Conservation (phyloP, 2,888 invertebrate species). For the Phrixothrix hirtus region DNA sequence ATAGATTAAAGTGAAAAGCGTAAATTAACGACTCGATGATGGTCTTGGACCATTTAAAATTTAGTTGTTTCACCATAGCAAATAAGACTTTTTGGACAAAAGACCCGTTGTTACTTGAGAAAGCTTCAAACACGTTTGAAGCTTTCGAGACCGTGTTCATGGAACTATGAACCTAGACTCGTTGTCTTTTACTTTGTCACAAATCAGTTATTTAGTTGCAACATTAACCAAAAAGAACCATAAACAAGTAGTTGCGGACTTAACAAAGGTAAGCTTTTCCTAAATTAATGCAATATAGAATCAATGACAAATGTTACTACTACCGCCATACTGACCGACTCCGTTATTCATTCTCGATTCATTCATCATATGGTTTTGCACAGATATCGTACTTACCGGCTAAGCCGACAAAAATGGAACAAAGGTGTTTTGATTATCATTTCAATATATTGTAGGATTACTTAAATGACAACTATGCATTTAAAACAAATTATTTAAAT, state of each 20-base stretch:
- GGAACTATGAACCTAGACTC: slow-evolving; percentile 99
- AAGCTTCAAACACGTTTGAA: slow-evolving; percentile 94
- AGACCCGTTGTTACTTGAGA: slow-evolving; percentile 77
- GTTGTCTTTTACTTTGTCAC: slow-evolving; percentile 97
- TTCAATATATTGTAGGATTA: slow-evolving; percentile 31
- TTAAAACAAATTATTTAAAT: slow-evolving; percentile 17
- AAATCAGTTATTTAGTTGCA: slow-evolving; percentile 96
- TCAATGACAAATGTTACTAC: slow-evolving; percentile 12
- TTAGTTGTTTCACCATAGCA: slow-evolving; percentile 54
- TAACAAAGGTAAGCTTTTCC: slow-evolving; percentile 77
- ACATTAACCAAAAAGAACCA: slow-evolving; percentile 95
- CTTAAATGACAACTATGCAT: slow-evolving; percentile 8
- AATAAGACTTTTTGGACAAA: slow-evolving; percentile 57
- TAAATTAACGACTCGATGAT: slow-evolving; percentile 54
- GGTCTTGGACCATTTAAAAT: slow-evolving; percentile 57
- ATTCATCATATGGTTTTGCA: slow-evolving; percentile 20
- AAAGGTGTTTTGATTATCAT: slow-evolving; percentile 50
- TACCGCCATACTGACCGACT: slow-evolving; percentile 28
- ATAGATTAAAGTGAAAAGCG: slow-evolving; percentile 24
- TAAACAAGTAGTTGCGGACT: slow-evolving; percentile 85
- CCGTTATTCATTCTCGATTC: slow-evolving; percentile 21
- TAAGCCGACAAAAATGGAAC: slow-evolving; percentile 41
- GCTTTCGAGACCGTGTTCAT: slow-evolving; percentile 83
- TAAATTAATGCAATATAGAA: too few species aligned
- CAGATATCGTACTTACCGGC: slow-evolving; percentile 41